Percentiles rank a stretch among this genome's conserved stretches.
phyloP scores from a whole-genome alignment of 2,888 invertebrate genomes.

The Spisula solida region DNA sequence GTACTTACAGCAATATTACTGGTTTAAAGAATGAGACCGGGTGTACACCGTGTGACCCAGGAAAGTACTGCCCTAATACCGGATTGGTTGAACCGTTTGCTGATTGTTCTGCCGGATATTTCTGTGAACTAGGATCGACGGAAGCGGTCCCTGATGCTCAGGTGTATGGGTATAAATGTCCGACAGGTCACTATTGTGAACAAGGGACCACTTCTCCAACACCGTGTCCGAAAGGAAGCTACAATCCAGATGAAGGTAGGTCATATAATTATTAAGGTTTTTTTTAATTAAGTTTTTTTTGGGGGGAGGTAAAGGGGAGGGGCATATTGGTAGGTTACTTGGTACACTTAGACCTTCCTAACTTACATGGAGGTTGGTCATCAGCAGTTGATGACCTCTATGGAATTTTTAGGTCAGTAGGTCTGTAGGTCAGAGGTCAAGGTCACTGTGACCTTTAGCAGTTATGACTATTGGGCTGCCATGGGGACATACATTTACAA shows the following conservation, averaged over 20 bases:
- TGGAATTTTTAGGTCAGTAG: no score
- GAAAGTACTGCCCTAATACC: slow-evolving; percentile 81
- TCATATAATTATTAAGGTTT: not conserved
- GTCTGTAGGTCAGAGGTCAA: no score
- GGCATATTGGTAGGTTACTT: no score
- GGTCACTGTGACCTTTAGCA: no score
- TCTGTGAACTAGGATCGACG: slow-evolving; percentile 80
- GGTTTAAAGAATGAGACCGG: slow-evolving; percentile 79
- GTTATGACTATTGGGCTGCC: no score
- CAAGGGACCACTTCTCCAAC: slow-evolving; percentile 81
- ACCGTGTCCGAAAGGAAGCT: slow-evolving; percentile 83
- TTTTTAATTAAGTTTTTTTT: not conserved
- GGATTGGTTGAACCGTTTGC: slow-evolving; percentile 79
- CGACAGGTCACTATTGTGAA: slow-evolving; percentile 84
- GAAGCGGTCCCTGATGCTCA: slow-evolving; percentile 78
- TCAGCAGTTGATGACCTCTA: no score
- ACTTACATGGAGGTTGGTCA: no score
- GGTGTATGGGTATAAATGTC: slow-evolving; percentile 83
- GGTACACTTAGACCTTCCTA: no score
- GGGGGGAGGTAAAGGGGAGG: no score
- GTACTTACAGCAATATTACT: slow-evolving; percentile 84
- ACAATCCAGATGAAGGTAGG: slow-evolving; percentile 82
- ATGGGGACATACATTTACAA: no score
- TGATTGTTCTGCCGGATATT: slow-evolving; percentile 83
- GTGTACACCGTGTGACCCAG: slow-evolving; percentile 84